Conservation (phyloP, 2,113 vertebrate genomes). For the Pheucticus melanocephalus region DNA sequence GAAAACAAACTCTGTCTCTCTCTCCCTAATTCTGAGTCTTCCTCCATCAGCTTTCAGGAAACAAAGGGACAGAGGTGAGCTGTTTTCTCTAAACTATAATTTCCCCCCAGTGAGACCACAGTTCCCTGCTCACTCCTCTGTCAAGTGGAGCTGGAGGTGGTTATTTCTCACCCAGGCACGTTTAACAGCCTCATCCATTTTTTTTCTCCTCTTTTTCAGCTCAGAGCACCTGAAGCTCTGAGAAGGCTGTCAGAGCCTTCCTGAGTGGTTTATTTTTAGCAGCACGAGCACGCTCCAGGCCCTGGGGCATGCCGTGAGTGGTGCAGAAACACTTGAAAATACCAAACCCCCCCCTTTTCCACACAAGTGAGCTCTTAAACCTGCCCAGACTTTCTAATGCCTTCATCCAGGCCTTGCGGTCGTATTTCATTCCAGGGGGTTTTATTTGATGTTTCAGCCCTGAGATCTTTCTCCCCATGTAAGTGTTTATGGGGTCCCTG, state of each 20-base stretch:
- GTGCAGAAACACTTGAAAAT: background rate
- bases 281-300: background rate
- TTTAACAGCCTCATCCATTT: background rate
- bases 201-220: background rate
- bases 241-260: background rate
- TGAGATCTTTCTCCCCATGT: fast-evolving
- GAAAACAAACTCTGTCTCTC: background rate
- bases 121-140: background rate
- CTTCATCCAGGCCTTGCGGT: background rate
- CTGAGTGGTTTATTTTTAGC: background rate
- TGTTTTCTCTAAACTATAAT: background rate
- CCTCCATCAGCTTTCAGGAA: background rate
- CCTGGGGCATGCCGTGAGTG: background rate
- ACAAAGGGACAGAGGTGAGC: background rate
- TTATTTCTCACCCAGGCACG: background rate
- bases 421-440: fast-evolving
- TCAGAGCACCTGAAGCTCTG: background rate
- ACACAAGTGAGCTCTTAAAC: background rate
- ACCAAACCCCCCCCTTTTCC: background rate
- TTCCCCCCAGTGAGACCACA: fast-evolving
- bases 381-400: background rate
- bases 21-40: background rate
- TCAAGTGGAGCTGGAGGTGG: background rate
- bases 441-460: background rate
- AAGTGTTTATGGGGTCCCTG: background rate